phyloP scores from a whole-genome alignment of 2,113 vertebrate species.

The Ammospiza caudacuta region DNA sequence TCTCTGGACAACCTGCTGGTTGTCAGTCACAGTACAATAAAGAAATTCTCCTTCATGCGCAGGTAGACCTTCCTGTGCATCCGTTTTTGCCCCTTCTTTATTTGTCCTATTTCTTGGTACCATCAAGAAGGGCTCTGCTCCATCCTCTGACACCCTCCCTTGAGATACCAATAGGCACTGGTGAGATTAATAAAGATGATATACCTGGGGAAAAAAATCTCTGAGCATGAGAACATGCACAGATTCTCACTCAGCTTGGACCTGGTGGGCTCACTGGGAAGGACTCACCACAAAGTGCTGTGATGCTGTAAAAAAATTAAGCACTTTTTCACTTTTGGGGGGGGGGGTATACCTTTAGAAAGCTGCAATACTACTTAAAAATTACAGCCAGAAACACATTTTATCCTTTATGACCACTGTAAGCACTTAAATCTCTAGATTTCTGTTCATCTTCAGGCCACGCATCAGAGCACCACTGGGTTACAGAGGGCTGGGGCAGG shows the following conservation, averaged over 20 bases:
- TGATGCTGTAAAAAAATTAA: neutral
- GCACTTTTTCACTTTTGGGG: neutral
- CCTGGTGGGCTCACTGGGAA: neutral
- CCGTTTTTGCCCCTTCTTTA: neutral
- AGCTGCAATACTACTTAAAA: neutral
- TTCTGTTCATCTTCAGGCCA: accelerated
- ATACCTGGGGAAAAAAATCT: neutral
- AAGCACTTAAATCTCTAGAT: neutral
- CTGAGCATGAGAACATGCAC: no score
- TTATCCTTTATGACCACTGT: neutral
- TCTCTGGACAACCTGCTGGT: neutral
- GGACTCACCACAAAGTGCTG: neutral
- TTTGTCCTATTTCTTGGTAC: neutral
- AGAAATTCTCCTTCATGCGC: neutral
- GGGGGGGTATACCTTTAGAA: neutral
- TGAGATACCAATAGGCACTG: neutral
- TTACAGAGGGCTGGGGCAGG: neutral
- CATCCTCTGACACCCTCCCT: neutral
- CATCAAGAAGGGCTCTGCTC: neutral
- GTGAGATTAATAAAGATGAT: neutral
- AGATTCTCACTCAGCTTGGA: neutral
- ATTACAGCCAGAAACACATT: neutral
- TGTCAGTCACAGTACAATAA: neutral
- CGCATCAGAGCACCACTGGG: neutral
- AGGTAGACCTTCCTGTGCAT: neutral